These are phyloP conservation scores for Apamea monoglypha DNA, from an alignment of 2,888 invertebrate species.

Conservation along the genomic window DNA sequence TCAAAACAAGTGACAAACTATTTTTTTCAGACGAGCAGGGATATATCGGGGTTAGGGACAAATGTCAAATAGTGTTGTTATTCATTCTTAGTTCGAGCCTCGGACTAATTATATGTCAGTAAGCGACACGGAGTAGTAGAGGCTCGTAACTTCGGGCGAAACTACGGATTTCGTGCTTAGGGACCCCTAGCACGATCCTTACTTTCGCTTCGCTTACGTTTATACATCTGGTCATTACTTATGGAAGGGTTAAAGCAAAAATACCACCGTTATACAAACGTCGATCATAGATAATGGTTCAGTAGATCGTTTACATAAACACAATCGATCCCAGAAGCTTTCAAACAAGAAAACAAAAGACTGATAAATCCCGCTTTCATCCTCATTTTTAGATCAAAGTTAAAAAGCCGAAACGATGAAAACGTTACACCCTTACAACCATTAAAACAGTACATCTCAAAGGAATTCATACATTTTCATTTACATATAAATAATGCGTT, in stretches of 20 bases:
- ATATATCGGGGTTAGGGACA: too few species aligned
- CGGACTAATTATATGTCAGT: neutral
- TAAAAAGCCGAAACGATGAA: constrained; percentile 53
- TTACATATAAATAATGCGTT: constrained; percentile 84
- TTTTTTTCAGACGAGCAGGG: too few species aligned
- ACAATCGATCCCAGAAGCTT: constrained; percentile 17
- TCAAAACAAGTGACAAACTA: neutral
- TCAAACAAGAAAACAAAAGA: constrained; percentile 49
- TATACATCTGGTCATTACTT: neutral
- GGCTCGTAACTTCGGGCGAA: too few species aligned
- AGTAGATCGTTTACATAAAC: neutral
- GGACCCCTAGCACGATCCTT: too few species aligned
- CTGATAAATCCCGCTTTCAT: constrained; percentile 11
- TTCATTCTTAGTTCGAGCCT: too few species aligned
- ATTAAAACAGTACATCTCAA: constrained; percentile 64
- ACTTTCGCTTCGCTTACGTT: too few species aligned
- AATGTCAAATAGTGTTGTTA: too few species aligned
- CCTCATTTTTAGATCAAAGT: constrained; percentile 31
- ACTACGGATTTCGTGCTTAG: neutral
- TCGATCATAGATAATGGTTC: neutral
- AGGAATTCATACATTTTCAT: constrained; percentile 77
- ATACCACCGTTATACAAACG: neutral
- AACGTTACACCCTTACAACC: constrained; percentile 52
- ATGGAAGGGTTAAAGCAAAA: neutral
- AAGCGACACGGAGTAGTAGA: too few species aligned